phyloP scores from a whole-genome alignment of 2,888 invertebrate species.

The Biston stratarius region DNA sequence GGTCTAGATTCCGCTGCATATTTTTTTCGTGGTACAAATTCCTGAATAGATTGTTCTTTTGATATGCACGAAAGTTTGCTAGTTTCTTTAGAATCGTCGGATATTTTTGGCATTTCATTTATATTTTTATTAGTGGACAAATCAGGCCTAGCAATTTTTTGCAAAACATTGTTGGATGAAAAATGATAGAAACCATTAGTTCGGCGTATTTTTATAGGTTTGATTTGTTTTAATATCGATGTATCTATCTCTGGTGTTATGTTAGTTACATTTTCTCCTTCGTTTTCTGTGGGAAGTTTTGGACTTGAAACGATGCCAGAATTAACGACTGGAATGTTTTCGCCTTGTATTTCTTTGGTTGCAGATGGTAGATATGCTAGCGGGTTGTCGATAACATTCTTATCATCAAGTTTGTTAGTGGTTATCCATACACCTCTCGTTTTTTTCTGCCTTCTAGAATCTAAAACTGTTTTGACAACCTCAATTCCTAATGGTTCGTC shows the following conservation, averaged over 20 bases:
- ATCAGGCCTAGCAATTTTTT: conserved; percentile 10
- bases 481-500: conserved; percentile 74
- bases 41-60: conserved; percentile 6
- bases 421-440: conserved; percentile 78
- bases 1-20: neutral
- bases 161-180: conserved; percentile 53
- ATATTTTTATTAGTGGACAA: neutral
- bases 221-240: conserved; percentile 47
- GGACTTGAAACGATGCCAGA: neutral
- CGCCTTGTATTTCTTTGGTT: conserved; percentile 24
- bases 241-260: conserved; percentile 25
- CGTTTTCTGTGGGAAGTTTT: neutral
- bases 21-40: conserved; percentile 56
- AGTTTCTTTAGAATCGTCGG: neutral
- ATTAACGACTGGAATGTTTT: conserved; percentile 18
- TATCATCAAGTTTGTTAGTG: conserved; percentile 72
- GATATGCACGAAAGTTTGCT: neutral
- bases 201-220: conserved; percentile 76
- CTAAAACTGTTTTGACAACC: conserved; percentile 61
- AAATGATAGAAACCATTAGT: conserved; percentile 69
- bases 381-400: conserved; percentile 74
- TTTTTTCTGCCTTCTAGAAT: conserved; percentile 49
- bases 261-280: conserved; percentile 3
- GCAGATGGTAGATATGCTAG: conserved; percentile 64
- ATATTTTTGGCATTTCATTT: conserved; percentile 6